Conservation (phyloP, 2,888 invertebrate genomes). For the Phalera bucephala region DNA sequence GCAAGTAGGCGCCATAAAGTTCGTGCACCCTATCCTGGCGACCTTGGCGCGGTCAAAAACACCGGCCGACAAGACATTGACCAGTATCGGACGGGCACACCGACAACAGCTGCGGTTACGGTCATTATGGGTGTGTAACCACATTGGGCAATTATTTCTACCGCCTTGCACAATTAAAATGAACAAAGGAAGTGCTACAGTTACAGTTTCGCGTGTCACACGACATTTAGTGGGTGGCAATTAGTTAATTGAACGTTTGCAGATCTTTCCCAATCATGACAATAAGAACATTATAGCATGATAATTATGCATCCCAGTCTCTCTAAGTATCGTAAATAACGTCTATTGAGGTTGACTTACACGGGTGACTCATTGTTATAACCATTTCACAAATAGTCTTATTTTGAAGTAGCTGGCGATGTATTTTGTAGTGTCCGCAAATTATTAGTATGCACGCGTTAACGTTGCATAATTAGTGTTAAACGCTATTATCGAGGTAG, state of each 20-base stretch:
- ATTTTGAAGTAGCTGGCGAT: too few relatives aligned
- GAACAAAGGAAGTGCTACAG: constrained; percentile 66
- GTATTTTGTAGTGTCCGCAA: not conserved
- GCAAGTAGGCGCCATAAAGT: constrained; percentile 49
- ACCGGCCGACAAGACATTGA: constrained; percentile 65
- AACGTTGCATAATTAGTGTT: not conserved
- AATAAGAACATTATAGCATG: not conserved
- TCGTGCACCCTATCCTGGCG: constrained; percentile 65
- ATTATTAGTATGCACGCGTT: not conserved
- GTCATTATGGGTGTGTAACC: constrained; percentile 58
- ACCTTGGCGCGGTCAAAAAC: constrained; percentile 76
- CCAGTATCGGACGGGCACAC: constrained; percentile 49
- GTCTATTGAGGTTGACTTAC: too few relatives aligned
- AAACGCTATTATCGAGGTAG: constrained; percentile 1
- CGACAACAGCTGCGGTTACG: constrained; percentile 56
- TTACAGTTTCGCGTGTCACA: constrained; percentile 65
- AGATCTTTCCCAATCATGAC: constrained; percentile 15
- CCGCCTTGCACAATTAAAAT: constrained; percentile 65
- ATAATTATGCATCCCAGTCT: not conserved
- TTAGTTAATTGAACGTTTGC: constrained; percentile 28
- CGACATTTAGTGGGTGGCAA: constrained; percentile 60
- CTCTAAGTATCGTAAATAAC: too few relatives aligned
- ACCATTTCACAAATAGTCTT: too few relatives aligned
- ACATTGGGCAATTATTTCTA: constrained; percentile 69
- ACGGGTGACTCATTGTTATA: too few relatives aligned